Conservation (phyloP, 1,140 invertebrate genomes). For the Ceratina australensis region DNA sequence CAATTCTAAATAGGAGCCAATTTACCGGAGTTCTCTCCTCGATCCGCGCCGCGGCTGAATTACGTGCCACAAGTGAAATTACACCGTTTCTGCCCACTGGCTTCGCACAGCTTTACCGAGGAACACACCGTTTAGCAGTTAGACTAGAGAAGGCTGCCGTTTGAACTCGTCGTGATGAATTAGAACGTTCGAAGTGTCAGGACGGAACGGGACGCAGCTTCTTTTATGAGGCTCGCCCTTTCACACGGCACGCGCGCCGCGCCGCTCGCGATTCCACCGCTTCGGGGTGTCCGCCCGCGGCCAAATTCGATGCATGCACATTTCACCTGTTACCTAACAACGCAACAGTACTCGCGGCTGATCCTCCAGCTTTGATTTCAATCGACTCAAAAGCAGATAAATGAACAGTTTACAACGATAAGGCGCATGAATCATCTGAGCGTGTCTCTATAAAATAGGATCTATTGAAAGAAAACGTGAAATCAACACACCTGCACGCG, state of each 20-base stretch:
- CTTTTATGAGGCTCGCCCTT: slow-evolving; percentile 57
- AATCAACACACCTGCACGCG: neutral
- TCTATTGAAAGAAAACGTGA: neutral
- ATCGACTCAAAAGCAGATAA: too few relatives aligned
- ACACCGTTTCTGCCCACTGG: neutral
- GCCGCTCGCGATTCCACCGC: slow-evolving; percentile 20
- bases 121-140: neutral
- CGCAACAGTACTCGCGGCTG: neutral
- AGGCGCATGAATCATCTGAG: too few relatives aligned
- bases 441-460: too few relatives aligned
- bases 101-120: neutral
- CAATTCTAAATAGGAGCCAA: neutral
- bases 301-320: slow-evolving; percentile 48
- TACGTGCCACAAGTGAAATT: neutral
- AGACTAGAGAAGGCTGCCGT: too few relatives aligned
- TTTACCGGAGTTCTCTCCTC: neutral
- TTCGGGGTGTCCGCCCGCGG: slow-evolving; percentile 48
- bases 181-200: slow-evolving; percentile 36
- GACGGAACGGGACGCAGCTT: slow-evolving; percentile 35
- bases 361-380: neutral
- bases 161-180: neutral
- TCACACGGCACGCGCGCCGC: slow-evolving; percentile 32
- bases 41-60: neutral
- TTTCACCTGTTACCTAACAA: slow-evolving; percentile 27
- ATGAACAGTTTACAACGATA: too few relatives aligned